phyloP scores from a whole-genome alignment of 2,888 invertebrate species.

The Cataglyphis altisquamis region DNA sequence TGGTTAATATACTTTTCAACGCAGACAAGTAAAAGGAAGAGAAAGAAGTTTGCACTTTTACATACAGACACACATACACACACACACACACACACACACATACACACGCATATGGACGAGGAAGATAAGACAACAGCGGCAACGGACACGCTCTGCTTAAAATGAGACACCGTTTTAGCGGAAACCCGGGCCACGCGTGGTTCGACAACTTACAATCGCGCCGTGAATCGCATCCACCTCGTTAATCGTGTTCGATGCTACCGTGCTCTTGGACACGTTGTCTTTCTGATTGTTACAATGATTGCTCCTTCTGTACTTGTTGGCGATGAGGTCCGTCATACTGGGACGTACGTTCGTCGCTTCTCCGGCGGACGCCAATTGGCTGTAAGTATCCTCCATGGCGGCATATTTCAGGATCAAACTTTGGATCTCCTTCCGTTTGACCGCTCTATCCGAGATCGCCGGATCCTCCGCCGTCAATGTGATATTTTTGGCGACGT shows the following conservation, averaged over 20 bases:
- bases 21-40: neutral
- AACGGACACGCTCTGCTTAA: slow-evolving; percentile 55
- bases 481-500: slow-evolving; percentile 83
- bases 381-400: slow-evolving; percentile 91
- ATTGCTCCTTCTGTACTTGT: slow-evolving; percentile 81
- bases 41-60: neutral
- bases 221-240: slow-evolving; percentile 65
- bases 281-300: slow-evolving; percentile 59
- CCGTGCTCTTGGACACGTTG: slow-evolving; percentile 57
- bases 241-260: slow-evolving; percentile 62
- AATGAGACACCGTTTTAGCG: slow-evolving; percentile 43
- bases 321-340: slow-evolving; percentile 83
- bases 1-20: slow-evolving; percentile 26
- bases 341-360: slow-evolving; percentile 68
- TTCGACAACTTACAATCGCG: slow-evolving; percentile 78
- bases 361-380: slow-evolving; percentile 86
- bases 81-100: neutral
- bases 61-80: neutral
- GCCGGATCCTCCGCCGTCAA: slow-evolving; percentile 87
- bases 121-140: slow-evolving; percentile 47
- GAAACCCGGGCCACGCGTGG: slow-evolving; percentile 49
- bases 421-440: slow-evolving; percentile 94
- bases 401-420: slow-evolving; percentile 94
- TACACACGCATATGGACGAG: slow-evolving; percentile 10
- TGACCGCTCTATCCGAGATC: slow-evolving; percentile 91